Evolutionary conservation across 2,888 invertebrate species (phyloP).

Genomic region (Cerastis leucographa): DNA sequence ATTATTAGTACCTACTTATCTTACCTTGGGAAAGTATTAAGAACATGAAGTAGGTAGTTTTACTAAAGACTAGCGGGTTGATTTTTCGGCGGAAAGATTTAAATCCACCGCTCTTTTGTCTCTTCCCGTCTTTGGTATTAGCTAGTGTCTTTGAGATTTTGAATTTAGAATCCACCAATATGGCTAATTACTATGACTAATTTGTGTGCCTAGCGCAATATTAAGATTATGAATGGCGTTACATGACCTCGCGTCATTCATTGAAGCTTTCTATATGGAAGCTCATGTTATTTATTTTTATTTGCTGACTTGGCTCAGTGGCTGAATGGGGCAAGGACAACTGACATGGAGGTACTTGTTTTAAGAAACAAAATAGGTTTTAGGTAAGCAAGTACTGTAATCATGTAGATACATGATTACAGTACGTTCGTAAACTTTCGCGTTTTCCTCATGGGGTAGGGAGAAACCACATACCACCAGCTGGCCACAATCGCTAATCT

Average conservation of each 20-base stretch:
- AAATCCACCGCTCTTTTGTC: slow-evolving; percentile 26
- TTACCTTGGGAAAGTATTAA: not conserved
- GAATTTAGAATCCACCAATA: not conserved
- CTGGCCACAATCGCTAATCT: not conserved
- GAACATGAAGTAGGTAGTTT: not conserved
- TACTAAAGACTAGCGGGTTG: not conserved
- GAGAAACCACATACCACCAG: not conserved
- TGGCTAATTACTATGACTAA: not conserved
- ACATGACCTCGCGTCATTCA: slow-evolving; percentile 22
- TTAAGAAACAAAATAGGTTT: slow-evolving; percentile 7
- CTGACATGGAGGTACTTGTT: not conserved
- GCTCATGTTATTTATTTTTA: slow-evolving; percentile 10
- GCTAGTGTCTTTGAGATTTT: not conserved
- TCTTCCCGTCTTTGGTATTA: not conserved
- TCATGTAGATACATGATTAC: not conserved
- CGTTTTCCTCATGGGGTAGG: not conserved
- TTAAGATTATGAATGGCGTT: slow-evolving; percentile 22
- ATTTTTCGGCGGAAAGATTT: slow-evolving; percentile 5
- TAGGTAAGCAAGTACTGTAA: not conserved
- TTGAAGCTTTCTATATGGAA: slow-evolving; percentile 13
- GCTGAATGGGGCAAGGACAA: slow-evolving; percentile 10
- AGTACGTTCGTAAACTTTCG: not conserved
- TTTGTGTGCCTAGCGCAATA: not conserved
- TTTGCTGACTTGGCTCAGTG: slow-evolving; percentile 13
- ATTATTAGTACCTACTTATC: not conserved